Percentiles rank a stretch among this genome's conserved stretches.
Evolutionary conservation across 1,140 invertebrate genomes (phyloP).

Genomic region (Pinna nobilis): DNA sequence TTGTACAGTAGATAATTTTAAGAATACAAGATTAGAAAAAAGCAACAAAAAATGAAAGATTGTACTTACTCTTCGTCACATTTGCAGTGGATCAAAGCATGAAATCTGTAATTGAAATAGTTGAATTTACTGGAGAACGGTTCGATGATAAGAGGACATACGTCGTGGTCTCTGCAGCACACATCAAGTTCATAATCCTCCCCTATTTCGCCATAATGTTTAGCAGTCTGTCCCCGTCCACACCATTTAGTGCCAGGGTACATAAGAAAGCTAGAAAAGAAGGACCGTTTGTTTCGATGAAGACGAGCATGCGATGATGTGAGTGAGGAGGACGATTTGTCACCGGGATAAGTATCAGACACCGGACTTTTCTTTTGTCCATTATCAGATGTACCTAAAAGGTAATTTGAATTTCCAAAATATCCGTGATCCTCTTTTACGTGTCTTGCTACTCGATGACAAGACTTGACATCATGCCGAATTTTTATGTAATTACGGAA

Average conservation of each 20-base stretch:
- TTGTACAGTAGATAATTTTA: no score
- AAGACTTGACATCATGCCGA: conserved; percentile 22
- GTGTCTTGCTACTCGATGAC: conserved; percentile 23
- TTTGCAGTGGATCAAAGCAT: conserved; percentile 39
- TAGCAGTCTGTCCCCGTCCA: conserved; percentile 81
- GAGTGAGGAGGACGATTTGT: not conserved
- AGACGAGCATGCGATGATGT: not conserved
- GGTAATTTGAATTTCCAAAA: not conserved
- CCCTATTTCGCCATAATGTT: conserved; percentile 81
- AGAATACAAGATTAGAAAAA: no score
- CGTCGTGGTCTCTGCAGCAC: conserved; percentile 87
- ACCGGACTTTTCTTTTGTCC: not conserved
- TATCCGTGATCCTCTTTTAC: conserved; percentile 5
- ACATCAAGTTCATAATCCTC: conserved; percentile 80
- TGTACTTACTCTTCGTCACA: conserved; percentile 39
- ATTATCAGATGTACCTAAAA: not conserved
- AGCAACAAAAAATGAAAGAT: not conserved
- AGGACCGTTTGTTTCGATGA: not conserved
- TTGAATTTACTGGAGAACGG: conserved; percentile 38
- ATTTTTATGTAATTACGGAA: conserved; percentile 36
- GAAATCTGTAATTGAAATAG: conserved; percentile 45
- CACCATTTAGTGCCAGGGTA: conserved; percentile 83
- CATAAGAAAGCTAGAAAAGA: conserved; percentile 34
- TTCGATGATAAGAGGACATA: conserved; percentile 78
- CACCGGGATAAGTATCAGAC: not conserved